These are phyloP conservation scores for Hypanus sabinus DNA, from an alignment of 2,113 vertebrate genomes.

Conservation along the genomic window DNA sequence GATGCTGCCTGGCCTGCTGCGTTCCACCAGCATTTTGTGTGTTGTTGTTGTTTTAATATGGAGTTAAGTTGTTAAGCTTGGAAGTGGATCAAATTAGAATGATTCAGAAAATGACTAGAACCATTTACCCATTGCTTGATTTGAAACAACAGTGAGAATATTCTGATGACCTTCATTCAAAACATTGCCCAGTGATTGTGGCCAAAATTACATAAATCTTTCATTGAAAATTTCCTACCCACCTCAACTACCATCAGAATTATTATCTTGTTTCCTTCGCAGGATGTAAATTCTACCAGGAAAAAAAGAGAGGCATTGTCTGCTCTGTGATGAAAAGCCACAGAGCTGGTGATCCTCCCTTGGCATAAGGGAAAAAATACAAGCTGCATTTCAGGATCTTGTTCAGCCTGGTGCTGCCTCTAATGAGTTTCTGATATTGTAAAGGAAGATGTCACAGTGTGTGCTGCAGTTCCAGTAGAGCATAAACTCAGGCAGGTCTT, in stretches of 20 bases:
- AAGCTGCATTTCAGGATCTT: not conserved
- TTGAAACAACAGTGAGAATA: not conserved
- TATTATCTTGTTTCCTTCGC: not conserved
- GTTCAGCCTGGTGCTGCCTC: not conserved
- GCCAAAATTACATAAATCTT: not conserved
- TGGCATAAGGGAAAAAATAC: not conserved
- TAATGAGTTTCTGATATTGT: not conserved
- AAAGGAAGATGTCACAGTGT: not conserved
- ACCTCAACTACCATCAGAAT: too few relatives aligned
- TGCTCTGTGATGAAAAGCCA: not conserved
- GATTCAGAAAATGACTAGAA: not conserved
- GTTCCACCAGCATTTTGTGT: too few relatives aligned
- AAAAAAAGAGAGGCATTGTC: too few relatives aligned
- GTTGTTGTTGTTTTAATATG: too few relatives aligned
- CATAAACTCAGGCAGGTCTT: not conserved
- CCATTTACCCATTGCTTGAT: not conserved
- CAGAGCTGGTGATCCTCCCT: not conserved
- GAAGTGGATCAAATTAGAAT: not conserved
- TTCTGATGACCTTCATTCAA: not conserved
- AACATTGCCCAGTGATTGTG: not conserved
- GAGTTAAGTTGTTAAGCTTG: not conserved
- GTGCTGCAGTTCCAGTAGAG: not conserved
- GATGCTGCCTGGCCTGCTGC: too few relatives aligned
- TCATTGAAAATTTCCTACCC: not conserved
- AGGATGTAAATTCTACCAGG: too few relatives aligned